phyloP scores from a whole-genome alignment of 1,140 invertebrate genomes.

The Stegodyphus mimosarum region DNA sequence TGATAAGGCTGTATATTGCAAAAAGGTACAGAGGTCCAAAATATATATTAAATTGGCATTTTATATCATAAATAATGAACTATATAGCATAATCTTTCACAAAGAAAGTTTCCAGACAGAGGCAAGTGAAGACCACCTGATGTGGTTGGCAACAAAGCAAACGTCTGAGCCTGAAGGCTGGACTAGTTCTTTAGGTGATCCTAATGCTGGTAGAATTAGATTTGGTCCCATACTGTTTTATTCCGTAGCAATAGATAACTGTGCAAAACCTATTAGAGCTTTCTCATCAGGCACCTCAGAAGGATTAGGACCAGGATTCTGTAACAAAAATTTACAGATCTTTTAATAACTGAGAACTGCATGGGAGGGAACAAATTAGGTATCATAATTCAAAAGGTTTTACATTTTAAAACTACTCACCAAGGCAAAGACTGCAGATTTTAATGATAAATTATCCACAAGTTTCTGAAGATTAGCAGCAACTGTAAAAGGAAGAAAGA shows the following conservation, averaged over 20 bases:
- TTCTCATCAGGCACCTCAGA: slow-evolving; percentile 93
- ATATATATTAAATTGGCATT: slow-evolving; percentile 58
- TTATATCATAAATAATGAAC: slow-evolving; percentile 57
- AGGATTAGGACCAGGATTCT: slow-evolving; percentile 84
- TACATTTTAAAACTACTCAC: slow-evolving; percentile 71
- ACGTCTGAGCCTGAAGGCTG: slow-evolving; percentile 31
- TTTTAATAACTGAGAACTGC: background rate
- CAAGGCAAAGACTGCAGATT: slow-evolving; percentile 90
- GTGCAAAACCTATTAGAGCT: slow-evolving; percentile 94
- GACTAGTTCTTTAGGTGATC: slow-evolving; percentile 37
- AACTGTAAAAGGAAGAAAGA: slow-evolving; percentile 71
- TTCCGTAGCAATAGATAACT: slow-evolving; percentile 85
- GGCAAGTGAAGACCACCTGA: slow-evolving; percentile 14
- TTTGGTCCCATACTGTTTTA: slow-evolving; percentile 36
- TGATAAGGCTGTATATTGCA: slow-evolving; percentile 5
- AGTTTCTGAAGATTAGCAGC: slow-evolving; percentile 92
- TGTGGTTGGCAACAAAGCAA: slow-evolving; percentile 9
- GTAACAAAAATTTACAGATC: slow-evolving; percentile 67
- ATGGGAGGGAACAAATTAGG: background rate
- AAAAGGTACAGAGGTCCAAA: slow-evolving; percentile 27
- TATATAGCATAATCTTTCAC: slow-evolving; percentile 14
- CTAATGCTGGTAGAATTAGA: slow-evolving; percentile 1
- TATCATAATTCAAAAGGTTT: too few relatives aligned
- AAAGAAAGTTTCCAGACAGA: background rate
- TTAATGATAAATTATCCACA: slow-evolving; percentile 75